phyloP scores from a whole-genome alignment of 53 echinoderm and acorn worm genomes.

The Paelopatides confundens region DNA sequence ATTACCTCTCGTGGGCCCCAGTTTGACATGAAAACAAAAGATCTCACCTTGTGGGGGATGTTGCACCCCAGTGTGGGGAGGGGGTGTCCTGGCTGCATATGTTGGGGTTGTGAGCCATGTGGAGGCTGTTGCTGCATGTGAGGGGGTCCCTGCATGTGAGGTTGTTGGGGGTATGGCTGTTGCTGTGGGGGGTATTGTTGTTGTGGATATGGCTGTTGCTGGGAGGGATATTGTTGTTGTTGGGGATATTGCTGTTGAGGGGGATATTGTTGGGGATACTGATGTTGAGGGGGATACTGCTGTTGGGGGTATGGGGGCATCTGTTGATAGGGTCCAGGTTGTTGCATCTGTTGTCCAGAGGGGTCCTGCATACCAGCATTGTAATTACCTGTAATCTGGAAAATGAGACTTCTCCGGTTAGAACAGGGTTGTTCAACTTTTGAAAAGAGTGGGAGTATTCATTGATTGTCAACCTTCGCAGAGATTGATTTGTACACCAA shows the following conservation, averaged over 20 bases:
- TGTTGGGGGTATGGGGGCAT: constrained; percentile 63
- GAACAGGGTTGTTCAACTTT: no score
- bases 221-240: not conserved
- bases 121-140: constrained; percentile 21
- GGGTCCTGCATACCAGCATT: constrained; percentile 12
- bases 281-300: constrained; percentile 55
- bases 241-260: constrained; percentile 53
- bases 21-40: not conserved
- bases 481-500: no score
- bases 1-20: no score
- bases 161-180: constrained; percentile 42
- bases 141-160: constrained; percentile 2
- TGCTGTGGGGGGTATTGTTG: constrained; percentile 55
- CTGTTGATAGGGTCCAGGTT: constrained; percentile 61
- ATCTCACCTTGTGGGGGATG: constrained; percentile 8
- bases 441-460: no score
- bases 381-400: not conserved
- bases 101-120: not conserved
- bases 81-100: not conserved
- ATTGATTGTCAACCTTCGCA: no score
- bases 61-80: not conserved
- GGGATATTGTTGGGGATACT: constrained; percentile 19
- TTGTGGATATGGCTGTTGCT: constrained; percentile 58
- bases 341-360: constrained; percentile 57
- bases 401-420: no score